Evolutionary conservation across 2,113 vertebrate species (phyloP), one percentile per base, ranked within the genome.

Genomic region (Tetraodon nigroviridis): DNA sequence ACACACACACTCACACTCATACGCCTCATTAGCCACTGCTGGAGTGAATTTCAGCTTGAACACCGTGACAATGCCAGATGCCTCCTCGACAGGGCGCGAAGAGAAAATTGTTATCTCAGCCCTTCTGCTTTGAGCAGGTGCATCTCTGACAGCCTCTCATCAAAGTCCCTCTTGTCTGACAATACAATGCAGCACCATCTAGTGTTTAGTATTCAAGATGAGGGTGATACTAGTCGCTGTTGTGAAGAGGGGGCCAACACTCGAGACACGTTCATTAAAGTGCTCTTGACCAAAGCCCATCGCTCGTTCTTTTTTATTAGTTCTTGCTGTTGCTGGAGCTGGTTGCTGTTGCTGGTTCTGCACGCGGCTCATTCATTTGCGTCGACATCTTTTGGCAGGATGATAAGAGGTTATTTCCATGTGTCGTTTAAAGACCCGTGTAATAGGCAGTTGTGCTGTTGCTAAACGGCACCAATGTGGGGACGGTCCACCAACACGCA

Each of bases 11-110:
- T 61, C 62, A 5, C 59, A 65, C 78, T 75, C 63, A 22, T 52
- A 73, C 12, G 69, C 73, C 80, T 89, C 85, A 87, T 89, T 85
- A 86, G 56, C 55, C 81, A 57, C 83, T 76, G 64, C 51, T 56
- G 71, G 73, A n/a, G 82, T 70, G 75, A 65, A 65, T 83, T 84
- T 81, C 14, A 7, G 61, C 58, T 55, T 46, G 53, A 62, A 24
- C 67, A 24, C 75, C 58, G 29, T 80, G 78, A 63, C 75, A 48
- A 40, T 42, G 77, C 80, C 84, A 87, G 86, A 82, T 89, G 87
- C 73, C 84, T 70, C 80, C 71, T 59, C 44, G 37, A 67, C 71
- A 64, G 76, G 46, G 32, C 64, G 32, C 64, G 76, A 78, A 81
- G 63, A 62, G 76, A 65, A 71, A 81, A 81, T 64, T 76, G 82